Percentiles rank a stretch among this genome's conserved stretches.
These are phyloP conservation scores for Cephus rjabovi DNA, from an alignment of 2,888 invertebrate species.

Conservation along the genomic window DNA sequence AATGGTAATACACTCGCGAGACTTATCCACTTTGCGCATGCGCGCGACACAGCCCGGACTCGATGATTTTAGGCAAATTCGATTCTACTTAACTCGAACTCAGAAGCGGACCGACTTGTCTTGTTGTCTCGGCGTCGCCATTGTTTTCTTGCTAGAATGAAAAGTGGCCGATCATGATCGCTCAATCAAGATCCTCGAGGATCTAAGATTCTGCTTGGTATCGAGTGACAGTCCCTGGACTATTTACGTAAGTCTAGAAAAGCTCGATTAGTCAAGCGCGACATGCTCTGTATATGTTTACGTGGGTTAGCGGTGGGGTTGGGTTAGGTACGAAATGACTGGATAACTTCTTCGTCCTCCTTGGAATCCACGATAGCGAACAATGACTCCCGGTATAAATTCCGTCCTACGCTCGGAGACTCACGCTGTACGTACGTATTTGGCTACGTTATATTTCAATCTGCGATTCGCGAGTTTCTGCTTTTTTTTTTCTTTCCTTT, in stretches of 20 bases:
- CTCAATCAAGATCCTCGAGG: background rate
- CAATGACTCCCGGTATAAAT: slow-evolving; percentile 29
- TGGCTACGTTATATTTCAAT: slow-evolving; percentile 62
- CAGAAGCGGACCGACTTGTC: slow-evolving; percentile 14
- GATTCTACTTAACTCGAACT: slow-evolving; percentile 28
- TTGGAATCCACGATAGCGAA: slow-evolving; percentile 8
- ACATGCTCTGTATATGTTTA: background rate
- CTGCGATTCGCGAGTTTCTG: slow-evolving; percentile 33
- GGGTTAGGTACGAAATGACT: background rate
- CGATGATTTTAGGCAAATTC: slow-evolving; percentile 39
- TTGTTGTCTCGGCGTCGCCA: background rate
- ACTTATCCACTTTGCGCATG: slow-evolving; percentile 25
- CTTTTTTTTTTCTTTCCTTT: background rate
- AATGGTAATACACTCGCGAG: slow-evolving; percentile 56
- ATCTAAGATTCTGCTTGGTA: background rate
- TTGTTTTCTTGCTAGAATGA: background rate
- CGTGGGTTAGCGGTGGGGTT: background rate
- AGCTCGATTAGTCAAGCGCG: background rate
- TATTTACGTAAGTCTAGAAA: background rate
- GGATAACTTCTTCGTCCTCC: background rate
- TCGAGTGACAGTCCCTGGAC: background rate
- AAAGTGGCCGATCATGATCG: background rate
- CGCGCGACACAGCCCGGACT: slow-evolving; percentile 3
- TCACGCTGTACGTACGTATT: slow-evolving; percentile 48
- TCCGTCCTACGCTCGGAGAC: slow-evolving; percentile 15